Conservation (phyloP, 2,797 vertebrate genomes). For the Merluccius polli region DNA sequence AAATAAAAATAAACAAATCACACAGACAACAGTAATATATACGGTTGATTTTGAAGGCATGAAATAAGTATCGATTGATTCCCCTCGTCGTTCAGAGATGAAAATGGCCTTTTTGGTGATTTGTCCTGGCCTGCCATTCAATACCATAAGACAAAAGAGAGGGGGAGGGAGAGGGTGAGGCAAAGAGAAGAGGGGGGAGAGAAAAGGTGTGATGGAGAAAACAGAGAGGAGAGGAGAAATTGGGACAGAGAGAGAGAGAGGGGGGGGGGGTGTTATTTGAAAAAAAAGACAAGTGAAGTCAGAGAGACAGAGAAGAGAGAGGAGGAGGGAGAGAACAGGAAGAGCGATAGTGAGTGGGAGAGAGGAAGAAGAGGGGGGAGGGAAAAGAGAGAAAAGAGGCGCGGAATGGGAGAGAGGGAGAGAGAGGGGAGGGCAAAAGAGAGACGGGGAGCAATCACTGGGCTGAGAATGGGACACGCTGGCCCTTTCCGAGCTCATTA, state of each 20-base stretch:
- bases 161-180: conserved; percentile 38
- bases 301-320: conserved; percentile 6
- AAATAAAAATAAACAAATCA: conserved; percentile 86
- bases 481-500: conserved; percentile 98
- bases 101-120: conserved; percentile 87
- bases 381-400: too few species aligned
- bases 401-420: conserved; percentile 48
- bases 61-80: conserved; percentile 84
- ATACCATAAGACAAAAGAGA: conserved; percentile 69
- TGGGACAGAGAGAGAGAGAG: not conserved
- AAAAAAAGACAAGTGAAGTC: conserved; percentile 18
- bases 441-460: conserved; percentile 71
- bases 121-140: conserved; percentile 91
- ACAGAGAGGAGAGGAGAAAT: conserved; percentile 1
- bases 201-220: conserved; percentile 4
- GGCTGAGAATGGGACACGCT: conserved; percentile 79
- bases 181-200: conserved; percentile 13
- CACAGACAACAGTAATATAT: conserved; percentile 80
- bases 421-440: conserved; percentile 43
- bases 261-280: not conserved
- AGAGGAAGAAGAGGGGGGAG: conserved; percentile 36
- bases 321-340: conserved; percentile 23
- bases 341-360: conserved; percentile 4
- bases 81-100: conserved; percentile 75
- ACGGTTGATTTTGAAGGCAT: conserved; percentile 81